Evolutionary conservation across 2,113 vertebrate species (phyloP).

Genomic region (Dendropsophus ebraccatus): DNA sequence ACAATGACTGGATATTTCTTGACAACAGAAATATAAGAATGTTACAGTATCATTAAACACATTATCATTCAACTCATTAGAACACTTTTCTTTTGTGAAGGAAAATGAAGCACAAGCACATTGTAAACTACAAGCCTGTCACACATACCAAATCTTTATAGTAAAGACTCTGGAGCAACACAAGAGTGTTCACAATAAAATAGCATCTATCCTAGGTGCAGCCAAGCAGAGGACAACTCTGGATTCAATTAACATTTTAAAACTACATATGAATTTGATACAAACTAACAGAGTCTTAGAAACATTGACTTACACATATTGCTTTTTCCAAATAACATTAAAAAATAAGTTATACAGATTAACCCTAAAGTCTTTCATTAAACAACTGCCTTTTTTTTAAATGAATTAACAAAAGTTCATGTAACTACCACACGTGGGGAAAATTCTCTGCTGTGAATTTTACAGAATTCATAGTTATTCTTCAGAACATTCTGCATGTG

Average conservation of each 20-base stretch:
- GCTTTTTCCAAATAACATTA: constrained; percentile 11
- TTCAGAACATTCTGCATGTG: no score
- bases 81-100: neutral
- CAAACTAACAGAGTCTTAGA: constrained; percentile 14
- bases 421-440: neutral
- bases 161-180: constrained; percentile 32
- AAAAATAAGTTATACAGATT: neutral
- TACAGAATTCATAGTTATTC: no score
- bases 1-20: no score
- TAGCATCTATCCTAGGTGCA: neutral
- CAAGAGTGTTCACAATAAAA: constrained; percentile 28
- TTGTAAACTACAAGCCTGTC: constrained; percentile 14
- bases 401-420: neutral
- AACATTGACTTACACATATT: constrained; percentile 38
- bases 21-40: neutral
- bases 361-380: neutral
- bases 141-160: constrained; percentile 19
- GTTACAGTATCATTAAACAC: neutral
- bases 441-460: neutral
- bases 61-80: neutral
- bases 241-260: constrained; percentile 49
- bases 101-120: constrained; percentile 11
- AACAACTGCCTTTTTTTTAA: neutral
- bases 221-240: constrained; percentile 34
- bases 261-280: neutral